These are phyloP conservation scores for Tetramorium alpestre DNA, from an alignment of 1,140 invertebrate genomes.

Conservation along the genomic window DNA sequence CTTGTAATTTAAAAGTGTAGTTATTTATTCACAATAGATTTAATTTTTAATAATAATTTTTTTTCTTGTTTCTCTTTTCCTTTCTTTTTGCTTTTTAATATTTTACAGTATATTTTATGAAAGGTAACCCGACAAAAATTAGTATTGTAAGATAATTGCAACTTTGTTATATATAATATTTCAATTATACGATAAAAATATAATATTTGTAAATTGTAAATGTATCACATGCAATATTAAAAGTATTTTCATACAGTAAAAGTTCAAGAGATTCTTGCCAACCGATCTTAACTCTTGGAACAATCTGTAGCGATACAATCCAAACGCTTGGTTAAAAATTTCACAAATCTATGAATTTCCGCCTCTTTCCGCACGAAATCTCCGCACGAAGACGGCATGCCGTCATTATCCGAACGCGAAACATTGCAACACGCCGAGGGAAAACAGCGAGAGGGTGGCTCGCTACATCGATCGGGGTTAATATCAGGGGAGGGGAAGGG, in stretches of 20 bases:
- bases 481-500: conserved; percentile 43
- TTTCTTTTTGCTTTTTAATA: not conserved
- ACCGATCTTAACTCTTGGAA: not conserved
- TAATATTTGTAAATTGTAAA: not conserved
- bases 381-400: conserved; percentile 42
- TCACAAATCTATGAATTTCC: conserved; percentile 51
- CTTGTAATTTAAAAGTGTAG: not conserved
- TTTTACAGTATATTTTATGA: not conserved
- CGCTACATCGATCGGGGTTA: conserved; percentile 55
- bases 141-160: not conserved
- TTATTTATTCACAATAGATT: not conserved
- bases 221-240: not conserved
- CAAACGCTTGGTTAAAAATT: conserved; percentile 51
- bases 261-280: not conserved
- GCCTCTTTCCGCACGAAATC: conserved; percentile 50
- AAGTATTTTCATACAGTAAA: not conserved
- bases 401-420: conserved; percentile 68
- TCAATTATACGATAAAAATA: not conserved
- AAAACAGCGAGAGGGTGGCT: conserved; percentile 41
- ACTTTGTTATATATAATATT: not conserved
- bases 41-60: not conserved
- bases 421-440: conserved; percentile 43
- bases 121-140: not conserved
- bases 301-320: conserved; percentile 13
- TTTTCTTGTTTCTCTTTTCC: not conserved